Evolutionary conservation across 1,140 invertebrate species (phyloP).

Genomic region (Antheraea pernyi): DNA sequence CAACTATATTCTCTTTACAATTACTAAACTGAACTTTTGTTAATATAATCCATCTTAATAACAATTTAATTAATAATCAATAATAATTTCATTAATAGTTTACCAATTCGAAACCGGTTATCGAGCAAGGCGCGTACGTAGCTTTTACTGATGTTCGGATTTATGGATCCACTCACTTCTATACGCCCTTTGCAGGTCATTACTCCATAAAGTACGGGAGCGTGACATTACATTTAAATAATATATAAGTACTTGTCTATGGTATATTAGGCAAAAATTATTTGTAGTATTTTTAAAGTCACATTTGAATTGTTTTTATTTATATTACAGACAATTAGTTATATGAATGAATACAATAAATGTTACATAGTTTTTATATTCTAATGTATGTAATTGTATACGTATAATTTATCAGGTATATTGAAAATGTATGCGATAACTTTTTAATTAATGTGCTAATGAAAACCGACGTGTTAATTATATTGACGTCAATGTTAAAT

Average conservation of each 20-base stretch:
- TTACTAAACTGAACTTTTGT: no score
- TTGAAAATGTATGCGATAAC: not conserved
- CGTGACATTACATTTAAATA: not conserved
- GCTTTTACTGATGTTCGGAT: not conserved
- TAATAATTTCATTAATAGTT: no score
- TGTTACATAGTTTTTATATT: no score
- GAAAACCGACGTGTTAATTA: not conserved
- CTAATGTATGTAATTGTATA: no score
- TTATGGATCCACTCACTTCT: not conserved
- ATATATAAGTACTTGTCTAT: not conserved
- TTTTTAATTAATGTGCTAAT: not conserved
- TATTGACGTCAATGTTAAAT: slow-evolving; percentile 9
- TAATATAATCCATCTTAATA: no score
- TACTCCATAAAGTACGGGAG: not conserved
- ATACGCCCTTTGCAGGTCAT: not conserved
- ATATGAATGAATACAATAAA: no score
- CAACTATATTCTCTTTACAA: no score
- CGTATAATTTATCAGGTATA: not conserved
- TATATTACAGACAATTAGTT: no score
- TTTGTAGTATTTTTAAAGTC: no score
- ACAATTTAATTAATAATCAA: no score
- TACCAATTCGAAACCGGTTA: not conserved
- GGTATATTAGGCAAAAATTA: not conserved
- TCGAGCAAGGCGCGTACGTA: not conserved
- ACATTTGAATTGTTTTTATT: no score